phyloP scores from a whole-genome alignment of 2,888 invertebrate genomes.

The Leptothorax acervorum region DNA sequence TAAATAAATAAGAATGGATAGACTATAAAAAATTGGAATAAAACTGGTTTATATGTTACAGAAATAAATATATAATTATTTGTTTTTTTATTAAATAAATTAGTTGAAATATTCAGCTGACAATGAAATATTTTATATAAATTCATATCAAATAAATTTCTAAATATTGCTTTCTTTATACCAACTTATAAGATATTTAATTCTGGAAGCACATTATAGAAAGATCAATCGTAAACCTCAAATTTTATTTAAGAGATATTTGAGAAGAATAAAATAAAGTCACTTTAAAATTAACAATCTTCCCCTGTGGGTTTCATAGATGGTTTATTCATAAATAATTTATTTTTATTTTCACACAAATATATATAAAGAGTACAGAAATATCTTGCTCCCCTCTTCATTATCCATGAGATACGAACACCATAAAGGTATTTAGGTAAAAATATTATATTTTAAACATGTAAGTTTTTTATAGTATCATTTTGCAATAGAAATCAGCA shows the following conservation, averaged over 20 bases:
- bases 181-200: neutral
- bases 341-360: conserved; percentile 8
- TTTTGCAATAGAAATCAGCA: neutral
- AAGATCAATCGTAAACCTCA: neutral
- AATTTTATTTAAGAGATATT: neutral
- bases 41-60: too few relatives aligned
- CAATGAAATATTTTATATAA: neutral
- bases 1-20: too few relatives aligned
- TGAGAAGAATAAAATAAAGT: neutral
- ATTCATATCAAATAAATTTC: too few relatives aligned
- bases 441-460: neutral
- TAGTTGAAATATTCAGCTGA: neutral
- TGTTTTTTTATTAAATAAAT: too few relatives aligned
- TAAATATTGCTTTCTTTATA: neutral
- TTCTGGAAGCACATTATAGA: neutral
- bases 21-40: too few relatives aligned
- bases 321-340: conserved; percentile 9
- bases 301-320: neutral
- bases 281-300: neutral
- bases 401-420: neutral
- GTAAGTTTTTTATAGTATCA: neutral
- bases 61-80: too few relatives aligned
- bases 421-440: neutral
- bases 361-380: neutral
- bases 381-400: neutral